phyloP scores from a whole-genome alignment of 2,113 vertebrate species.

The Azemiops feae region DNA sequence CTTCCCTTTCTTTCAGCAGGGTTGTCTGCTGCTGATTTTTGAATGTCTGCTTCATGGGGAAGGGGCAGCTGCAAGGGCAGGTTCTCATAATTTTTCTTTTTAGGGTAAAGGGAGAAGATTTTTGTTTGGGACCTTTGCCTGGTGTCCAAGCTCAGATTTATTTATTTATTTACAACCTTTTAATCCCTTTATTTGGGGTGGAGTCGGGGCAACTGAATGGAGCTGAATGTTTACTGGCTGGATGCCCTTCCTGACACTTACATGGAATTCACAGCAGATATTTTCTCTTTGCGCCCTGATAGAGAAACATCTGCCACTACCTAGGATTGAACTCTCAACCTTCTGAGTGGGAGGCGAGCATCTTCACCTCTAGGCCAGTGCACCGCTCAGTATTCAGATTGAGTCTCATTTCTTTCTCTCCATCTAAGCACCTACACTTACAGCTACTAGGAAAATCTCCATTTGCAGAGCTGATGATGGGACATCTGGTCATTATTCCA shows the following conservation, averaged over 20 bases:
- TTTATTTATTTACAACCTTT: neutral
- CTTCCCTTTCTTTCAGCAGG: neutral
- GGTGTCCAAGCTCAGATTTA: neutral
- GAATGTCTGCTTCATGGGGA: neutral
- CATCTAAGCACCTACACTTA: neutral
- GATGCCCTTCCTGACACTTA: neutral
- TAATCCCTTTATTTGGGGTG: neutral
- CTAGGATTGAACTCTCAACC: neutral
- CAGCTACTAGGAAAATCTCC: too few species aligned
- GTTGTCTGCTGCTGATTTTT: neutral
- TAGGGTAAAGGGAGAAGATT: neutral
- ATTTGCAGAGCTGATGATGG: too few species aligned
- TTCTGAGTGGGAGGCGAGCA: too few species aligned
- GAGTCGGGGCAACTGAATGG: neutral
- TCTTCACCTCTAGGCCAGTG: neutral
- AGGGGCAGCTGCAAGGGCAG: neutral
- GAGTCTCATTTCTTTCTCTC: neutral
- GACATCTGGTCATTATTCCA: too few species aligned
- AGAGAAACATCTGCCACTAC: neutral
- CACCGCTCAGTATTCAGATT: neutral
- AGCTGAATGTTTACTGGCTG: neutral
- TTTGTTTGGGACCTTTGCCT: neutral
- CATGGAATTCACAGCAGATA: neutral
- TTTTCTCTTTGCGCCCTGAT: neutral
- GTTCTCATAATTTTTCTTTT: neutral